Percentiles rank a stretch among this genome's conserved stretches.
Evolutionary conservation across 2,888 invertebrate genomes (phyloP).

Genomic region (Eupithecia exiguata): DNA sequence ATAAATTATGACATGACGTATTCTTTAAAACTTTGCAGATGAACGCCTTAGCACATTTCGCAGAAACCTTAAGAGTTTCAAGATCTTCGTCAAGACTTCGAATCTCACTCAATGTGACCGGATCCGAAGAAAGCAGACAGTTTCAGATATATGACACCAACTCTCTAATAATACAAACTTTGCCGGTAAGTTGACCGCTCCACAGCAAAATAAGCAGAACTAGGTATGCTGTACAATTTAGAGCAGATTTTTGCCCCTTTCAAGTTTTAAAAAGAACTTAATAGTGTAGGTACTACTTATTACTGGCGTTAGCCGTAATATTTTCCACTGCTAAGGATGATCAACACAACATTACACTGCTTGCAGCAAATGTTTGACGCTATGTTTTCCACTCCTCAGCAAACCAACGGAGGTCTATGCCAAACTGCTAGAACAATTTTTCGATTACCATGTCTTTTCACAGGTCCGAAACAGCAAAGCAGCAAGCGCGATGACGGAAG

Average conservation of each 20-base stretch:
- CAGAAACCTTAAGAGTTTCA: constrained; percentile 57
- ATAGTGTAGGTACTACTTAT: too few species aligned
- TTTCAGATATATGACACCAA: constrained; percentile 90
- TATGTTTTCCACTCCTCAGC: background rate
- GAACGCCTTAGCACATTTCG: constrained; percentile 77
- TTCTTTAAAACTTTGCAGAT: constrained; percentile 57
- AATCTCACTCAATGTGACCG: constrained; percentile 70
- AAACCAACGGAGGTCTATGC: background rate
- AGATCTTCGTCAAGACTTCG: constrained; percentile 66
- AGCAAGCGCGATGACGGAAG: constrained; percentile 90
- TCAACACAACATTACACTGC: too few species aligned
- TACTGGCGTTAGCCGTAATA: too few species aligned
- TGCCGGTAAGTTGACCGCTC: constrained; percentile 82
- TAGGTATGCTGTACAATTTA: background rate
- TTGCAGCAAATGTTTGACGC: too few species aligned
- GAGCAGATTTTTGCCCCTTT: background rate
- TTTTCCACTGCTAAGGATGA: too few species aligned
- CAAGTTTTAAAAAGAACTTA: too few species aligned
- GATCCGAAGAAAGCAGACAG: constrained; percentile 77
- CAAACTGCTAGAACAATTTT: background rate
- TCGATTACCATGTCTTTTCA: background rate
- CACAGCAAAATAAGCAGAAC: background rate
- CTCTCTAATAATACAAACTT: constrained; percentile 91
- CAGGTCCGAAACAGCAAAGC: constrained; percentile 81
- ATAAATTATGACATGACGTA: too few species aligned